Percentiles rank a stretch among this genome's conserved stretches.
Conservation (phyloP, 2,797 vertebrate genomes). For the Myotis myotis region DNA sequence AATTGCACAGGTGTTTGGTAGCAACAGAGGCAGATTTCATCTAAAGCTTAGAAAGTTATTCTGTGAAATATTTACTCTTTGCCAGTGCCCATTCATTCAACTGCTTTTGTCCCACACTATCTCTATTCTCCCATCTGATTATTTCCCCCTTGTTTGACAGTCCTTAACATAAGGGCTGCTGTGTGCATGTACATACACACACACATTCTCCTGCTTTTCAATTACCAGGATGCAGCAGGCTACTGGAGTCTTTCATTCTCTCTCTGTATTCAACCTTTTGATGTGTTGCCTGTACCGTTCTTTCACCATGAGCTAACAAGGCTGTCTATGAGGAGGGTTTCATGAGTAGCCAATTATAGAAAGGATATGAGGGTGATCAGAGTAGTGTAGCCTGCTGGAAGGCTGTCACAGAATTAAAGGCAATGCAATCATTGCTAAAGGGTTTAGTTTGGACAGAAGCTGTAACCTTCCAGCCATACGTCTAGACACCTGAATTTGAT, state of each 20-base stretch:
- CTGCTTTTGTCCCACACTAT: constrained; percentile 23
- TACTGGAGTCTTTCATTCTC: constrained; percentile 64
- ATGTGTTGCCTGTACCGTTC: constrained; percentile 62
- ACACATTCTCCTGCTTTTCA: constrained; percentile 69
- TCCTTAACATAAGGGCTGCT: constrained; percentile 4
- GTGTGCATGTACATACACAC: background rate
- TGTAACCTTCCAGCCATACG: constrained; percentile 48
- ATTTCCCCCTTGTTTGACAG: constrained; percentile 46
- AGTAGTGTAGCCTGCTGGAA: constrained; percentile 54
- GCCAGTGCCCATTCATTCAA: constrained; percentile 1
- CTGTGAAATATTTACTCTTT: background rate
- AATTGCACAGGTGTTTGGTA: constrained; percentile 5
- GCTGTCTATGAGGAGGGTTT: constrained; percentile 48
- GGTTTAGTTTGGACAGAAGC: constrained; percentile 39
- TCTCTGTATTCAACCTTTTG: constrained; percentile 69
- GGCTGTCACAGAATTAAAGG: constrained; percentile 65
- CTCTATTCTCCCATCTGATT: background rate
- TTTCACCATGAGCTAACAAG: constrained; percentile 70
- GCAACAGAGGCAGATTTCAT: background rate
- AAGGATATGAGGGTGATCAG: constrained; percentile 67
- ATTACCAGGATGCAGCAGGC: constrained; percentile 52
- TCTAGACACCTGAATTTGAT: constrained; percentile 20
- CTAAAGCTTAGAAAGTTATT: constrained; percentile 17
- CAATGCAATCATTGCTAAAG: constrained; percentile 52
- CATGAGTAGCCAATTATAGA: constrained; percentile 70